These are phyloP conservation scores for Paratilapia polleni DNA, from an alignment of 2,113 vertebrate genomes.

Conservation along the genomic window DNA sequence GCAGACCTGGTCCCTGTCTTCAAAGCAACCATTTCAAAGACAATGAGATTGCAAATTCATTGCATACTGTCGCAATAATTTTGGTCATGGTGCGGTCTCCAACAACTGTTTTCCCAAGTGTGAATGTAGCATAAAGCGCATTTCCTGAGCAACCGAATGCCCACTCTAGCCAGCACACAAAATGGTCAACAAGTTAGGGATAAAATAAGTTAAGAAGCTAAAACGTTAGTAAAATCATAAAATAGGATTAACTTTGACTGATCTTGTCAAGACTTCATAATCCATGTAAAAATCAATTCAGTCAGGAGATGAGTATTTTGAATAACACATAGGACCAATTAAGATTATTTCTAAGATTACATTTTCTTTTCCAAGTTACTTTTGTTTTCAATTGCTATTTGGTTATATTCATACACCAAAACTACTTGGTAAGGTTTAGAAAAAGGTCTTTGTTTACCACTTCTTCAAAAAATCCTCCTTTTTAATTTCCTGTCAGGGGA, in stretches of 20 bases:
- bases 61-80: no score
- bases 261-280: neutral
- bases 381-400: neutral
- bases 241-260: neutral
- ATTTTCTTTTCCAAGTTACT: neutral
- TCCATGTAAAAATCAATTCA: neutral
- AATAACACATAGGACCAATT: no score
- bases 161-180: neutral
- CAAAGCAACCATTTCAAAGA: no score
- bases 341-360: neutral
- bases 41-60: no score
- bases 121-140: no score
- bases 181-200: neutral
- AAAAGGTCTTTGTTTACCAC: neutral
- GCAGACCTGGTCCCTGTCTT: no score
- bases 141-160: neutral
- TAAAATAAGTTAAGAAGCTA: neutral
- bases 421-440: neutral
- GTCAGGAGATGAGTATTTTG: neutral
- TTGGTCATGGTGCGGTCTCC: no score
- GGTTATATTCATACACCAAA: neutral
- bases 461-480: no score
- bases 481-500: no score
- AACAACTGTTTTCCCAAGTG: no score
- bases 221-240: rapidly evolving